Evolutionary conservation across 1,140 invertebrate species (phyloP).

Genomic region (Chelonus insularis): DNA sequence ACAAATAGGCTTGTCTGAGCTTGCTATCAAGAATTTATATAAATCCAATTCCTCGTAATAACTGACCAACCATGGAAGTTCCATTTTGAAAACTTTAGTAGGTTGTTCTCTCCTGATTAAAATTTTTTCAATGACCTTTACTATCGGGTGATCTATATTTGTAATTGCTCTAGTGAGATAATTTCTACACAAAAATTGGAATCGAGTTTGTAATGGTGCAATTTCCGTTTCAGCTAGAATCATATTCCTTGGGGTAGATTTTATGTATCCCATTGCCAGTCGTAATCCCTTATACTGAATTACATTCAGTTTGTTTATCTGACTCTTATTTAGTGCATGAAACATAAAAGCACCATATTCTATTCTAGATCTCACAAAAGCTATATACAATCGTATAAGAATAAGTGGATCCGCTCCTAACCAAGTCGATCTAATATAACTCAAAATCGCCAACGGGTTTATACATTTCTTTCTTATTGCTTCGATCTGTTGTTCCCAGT

Average conservation of each 20-base stretch:
- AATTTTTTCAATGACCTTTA: no score
- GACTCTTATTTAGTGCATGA: background rate
- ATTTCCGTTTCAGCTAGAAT: constrained; percentile 19
- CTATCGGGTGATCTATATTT: background rate
- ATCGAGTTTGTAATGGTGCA: background rate
- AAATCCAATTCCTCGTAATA: no score
- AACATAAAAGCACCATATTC: constrained; percentile 24
- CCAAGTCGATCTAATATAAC: background rate
- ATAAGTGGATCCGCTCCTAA: background rate
- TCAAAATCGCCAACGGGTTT: constrained; percentile 13
- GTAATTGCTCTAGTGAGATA: background rate
- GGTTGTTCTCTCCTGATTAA: no score
- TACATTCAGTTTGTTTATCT: no score
- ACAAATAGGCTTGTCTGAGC: no score
- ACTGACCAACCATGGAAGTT: background rate
- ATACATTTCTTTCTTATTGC: constrained; percentile 1
- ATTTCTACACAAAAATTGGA: constrained; percentile 3
- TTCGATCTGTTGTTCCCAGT: constrained; percentile 1
- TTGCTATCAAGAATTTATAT: no score
- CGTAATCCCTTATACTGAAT: constrained; percentile 22
- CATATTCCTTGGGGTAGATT: constrained; percentile 23
- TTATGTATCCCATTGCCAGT: constrained; percentile 21
- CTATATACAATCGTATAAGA: background rate
- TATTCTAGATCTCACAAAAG: constrained; percentile 1
- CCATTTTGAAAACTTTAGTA: background rate